Conservation (phyloP, 1,140 invertebrate species). For the Nomia melanderi region DNA sequence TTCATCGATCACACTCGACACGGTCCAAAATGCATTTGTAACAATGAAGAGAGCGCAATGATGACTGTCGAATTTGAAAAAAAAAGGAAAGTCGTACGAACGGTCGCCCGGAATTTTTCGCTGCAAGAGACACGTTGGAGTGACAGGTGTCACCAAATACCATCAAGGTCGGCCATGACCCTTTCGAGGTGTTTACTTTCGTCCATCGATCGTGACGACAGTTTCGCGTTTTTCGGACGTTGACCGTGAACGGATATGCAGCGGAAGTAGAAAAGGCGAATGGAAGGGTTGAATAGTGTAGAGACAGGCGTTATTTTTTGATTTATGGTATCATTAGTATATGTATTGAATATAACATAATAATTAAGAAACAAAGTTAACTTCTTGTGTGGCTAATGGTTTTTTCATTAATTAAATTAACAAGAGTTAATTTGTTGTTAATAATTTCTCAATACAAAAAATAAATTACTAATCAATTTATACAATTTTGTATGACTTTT, state of each 20-base stretch:
- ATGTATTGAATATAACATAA: too few relatives aligned
- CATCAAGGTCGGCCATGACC: conserved; percentile 52
- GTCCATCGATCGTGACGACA: conserved; percentile 37
- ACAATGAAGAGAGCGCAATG: conserved; percentile 5
- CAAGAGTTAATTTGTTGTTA: too few relatives aligned
- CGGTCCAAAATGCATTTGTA: conserved; percentile 31
- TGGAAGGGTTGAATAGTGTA: too few relatives aligned
- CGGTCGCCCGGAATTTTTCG: conserved; percentile 1
- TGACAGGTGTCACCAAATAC: conserved; percentile 42
- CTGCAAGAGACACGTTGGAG: conserved; percentile 15
- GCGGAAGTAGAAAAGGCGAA: not conserved
- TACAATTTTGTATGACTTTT: too few relatives aligned
- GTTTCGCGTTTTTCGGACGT: conserved; percentile 37
- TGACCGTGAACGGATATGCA: conserved; percentile 2
- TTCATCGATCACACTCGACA: conserved; percentile 32
- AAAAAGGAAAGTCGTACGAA: not conserved
- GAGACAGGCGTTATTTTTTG: too few relatives aligned
- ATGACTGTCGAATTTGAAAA: not conserved
- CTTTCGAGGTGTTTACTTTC: conserved; percentile 50
- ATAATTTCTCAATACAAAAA: too few relatives aligned
- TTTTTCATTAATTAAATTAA: too few relatives aligned
- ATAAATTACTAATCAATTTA: too few relatives aligned
- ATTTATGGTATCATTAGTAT: too few relatives aligned
- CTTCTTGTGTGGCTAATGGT: too few relatives aligned
- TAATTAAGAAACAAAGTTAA: too few relatives aligned